Percentiles rank a stretch among this genome's conserved stretches.
Conservation (phyloP, 37 sponge, comb jelly and placozoan genomes). For the Ephydatia muelleri region DNA sequence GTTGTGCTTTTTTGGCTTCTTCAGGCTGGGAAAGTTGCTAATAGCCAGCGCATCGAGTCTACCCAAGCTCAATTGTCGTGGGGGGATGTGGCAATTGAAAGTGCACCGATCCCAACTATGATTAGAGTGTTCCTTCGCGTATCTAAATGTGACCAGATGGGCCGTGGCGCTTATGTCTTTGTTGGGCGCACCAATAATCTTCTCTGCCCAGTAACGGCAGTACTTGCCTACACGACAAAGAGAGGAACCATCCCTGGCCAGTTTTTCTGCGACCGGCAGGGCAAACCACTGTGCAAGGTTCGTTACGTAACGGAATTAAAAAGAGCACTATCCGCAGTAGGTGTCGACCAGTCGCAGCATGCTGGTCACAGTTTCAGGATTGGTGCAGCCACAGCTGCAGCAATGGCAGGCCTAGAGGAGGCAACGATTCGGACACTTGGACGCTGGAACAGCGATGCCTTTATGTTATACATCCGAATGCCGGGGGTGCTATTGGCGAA, state of each 20-base stretch:
- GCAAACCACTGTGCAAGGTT: slow-evolving; percentile 8
- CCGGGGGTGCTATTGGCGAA: not conserved
- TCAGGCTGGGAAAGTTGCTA: not conserved
- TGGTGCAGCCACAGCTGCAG: slow-evolving; percentile 34
- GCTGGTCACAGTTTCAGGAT: slow-evolving; percentile 33
- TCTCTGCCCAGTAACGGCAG: slow-evolving; percentile 4
- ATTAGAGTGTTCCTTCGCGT: not conserved
- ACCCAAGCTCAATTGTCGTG: not conserved
- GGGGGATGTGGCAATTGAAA: slow-evolving; percentile 2
- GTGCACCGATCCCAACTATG: not conserved
- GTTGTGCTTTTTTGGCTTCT: not conserved
- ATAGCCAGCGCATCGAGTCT: not conserved
- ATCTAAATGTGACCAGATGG: slow-evolving; percentile 19
- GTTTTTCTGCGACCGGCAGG: slow-evolving; percentile 12
- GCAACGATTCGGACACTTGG: slow-evolving; percentile 18
- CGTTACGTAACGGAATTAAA: not conserved
- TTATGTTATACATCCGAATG: slow-evolving; percentile 14
- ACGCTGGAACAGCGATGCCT: slow-evolving; percentile 22
- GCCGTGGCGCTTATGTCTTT: slow-evolving; percentile 6
- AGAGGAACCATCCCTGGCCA: not conserved
- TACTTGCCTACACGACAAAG: not conserved
- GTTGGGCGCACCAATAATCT: not conserved
- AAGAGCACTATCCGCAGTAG: not conserved
- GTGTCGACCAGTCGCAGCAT: not conserved
- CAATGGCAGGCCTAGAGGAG: slow-evolving; percentile 5